These are phyloP conservation scores for Lithophane leautieri DNA, from an alignment of 2,888 invertebrate genomes.

Conservation along the genomic window DNA sequence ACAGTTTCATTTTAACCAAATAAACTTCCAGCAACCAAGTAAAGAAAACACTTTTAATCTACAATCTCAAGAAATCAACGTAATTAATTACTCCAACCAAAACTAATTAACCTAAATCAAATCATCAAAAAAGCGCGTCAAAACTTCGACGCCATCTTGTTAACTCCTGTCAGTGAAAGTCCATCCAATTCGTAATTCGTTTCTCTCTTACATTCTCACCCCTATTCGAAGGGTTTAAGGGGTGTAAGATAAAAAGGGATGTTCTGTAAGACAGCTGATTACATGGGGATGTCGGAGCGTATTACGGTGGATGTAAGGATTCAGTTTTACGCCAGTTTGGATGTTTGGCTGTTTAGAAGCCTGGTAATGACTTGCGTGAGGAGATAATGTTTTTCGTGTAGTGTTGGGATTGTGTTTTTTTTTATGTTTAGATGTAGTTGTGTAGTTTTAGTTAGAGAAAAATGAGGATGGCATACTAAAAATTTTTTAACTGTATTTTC, in stretches of 20 bases:
- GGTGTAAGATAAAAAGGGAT: constrained; percentile 84
- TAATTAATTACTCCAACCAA: constrained; percentile 22
- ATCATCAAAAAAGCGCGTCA: constrained; percentile 32
- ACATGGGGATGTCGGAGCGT: constrained; percentile 82
- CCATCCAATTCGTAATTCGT: constrained; percentile 73
- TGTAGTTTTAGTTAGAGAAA: neutral
- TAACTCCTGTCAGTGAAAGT: constrained; percentile 45
- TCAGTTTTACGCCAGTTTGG: constrained; percentile 65
- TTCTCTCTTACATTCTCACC: constrained; percentile 65
- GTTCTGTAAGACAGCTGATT: constrained; percentile 83
- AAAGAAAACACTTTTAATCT: neutral
- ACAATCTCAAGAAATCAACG: neutral
- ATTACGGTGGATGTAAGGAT: constrained; percentile 73
- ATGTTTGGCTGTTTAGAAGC: constrained; percentile 51
- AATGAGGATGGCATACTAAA: neutral
- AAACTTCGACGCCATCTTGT: constrained; percentile 42
- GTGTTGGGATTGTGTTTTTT: constrained; percentile 36
- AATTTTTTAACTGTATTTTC: neutral
- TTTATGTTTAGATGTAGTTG: constrained; percentile 14
- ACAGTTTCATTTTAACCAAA: neutral
- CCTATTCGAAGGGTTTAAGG: constrained; percentile 75
- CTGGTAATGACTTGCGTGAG: constrained; percentile 60
- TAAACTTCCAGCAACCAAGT: neutral
- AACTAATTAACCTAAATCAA: constrained; percentile 33
- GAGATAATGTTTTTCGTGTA: constrained; percentile 30